phyloP scores from a whole-genome alignment of 2,113 vertebrate species.

The Proterorhinus semilunaris region DNA sequence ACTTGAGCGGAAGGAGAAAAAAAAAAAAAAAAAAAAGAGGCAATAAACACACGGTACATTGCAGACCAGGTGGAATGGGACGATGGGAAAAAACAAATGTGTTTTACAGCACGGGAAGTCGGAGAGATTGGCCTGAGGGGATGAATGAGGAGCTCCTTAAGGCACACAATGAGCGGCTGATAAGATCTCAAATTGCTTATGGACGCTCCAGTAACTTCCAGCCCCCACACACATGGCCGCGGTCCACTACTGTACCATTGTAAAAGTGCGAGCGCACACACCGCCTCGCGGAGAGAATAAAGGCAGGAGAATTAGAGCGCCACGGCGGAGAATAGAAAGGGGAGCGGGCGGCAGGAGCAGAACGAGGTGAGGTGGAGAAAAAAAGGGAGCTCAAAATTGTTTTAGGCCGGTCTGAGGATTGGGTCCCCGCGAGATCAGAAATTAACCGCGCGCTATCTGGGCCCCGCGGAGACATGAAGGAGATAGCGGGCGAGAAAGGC shows the following conservation, averaged over 20 bases:
- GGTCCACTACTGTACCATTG: constrained; percentile 28
- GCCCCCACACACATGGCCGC: constrained; percentile 48
- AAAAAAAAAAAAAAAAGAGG: background rate
- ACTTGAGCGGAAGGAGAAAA: constrained; percentile 2
- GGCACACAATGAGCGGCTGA: constrained; percentile 64
- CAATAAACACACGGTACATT: background rate
- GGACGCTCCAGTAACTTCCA: constrained; percentile 62
- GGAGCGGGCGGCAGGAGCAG: constrained; percentile 25
- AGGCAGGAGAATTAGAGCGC: constrained; percentile 53
- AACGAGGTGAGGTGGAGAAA: constrained; percentile 35
- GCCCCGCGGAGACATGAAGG: constrained; percentile 39
- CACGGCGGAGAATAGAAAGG: constrained; percentile 47
- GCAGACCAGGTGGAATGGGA: background rate
- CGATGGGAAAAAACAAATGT: background rate
- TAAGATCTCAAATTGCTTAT: constrained; percentile 72
- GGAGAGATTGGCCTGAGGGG: constrained; percentile 23
- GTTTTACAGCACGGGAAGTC: constrained; percentile 11
- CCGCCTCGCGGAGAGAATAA: constrained; percentile 28
- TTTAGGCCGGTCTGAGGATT: constrained; percentile 45
- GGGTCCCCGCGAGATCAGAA: constrained; percentile 49
- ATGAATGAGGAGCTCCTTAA: constrained; percentile 52
- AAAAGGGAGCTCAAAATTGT: constrained; percentile 51
- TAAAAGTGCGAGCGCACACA: constrained; percentile 26
- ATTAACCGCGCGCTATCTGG: constrained; percentile 58
- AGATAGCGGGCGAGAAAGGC: constrained; percentile 12